Evolutionary conservation across 2,113 vertebrate genomes (phyloP).

Genomic region (Bujurquina vittata): DNA sequence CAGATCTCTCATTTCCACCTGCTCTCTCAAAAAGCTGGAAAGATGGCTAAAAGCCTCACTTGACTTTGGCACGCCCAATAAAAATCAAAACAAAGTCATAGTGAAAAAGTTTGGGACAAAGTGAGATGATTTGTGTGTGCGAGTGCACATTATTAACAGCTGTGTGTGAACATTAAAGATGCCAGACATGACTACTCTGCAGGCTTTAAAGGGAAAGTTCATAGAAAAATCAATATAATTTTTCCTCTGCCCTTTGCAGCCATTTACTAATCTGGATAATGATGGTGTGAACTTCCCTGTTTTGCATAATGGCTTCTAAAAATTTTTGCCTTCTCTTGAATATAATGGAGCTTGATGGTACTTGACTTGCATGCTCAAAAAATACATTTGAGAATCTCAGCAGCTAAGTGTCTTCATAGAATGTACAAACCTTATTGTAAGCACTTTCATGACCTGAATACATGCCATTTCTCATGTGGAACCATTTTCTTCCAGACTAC

Average conservation of each 20-base stretch:
- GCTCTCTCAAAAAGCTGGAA: constrained; percentile 21
- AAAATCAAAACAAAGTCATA: constrained; percentile 16
- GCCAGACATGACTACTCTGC: background rate
- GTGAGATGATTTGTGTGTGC: background rate
- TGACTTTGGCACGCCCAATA: background rate
- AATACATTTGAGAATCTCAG: background rate
- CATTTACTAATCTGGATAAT: background rate
- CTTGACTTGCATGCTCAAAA: background rate
- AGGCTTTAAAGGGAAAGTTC: background rate
- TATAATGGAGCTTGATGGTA: background rate
- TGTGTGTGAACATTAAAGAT: background rate
- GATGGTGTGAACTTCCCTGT: background rate
- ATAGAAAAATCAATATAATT: background rate
- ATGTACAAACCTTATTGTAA: background rate
- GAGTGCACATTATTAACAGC: constrained; percentile 8
- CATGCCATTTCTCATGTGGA: background rate
- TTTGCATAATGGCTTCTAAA: background rate
- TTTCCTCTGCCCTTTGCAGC: background rate
- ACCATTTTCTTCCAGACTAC: background rate
- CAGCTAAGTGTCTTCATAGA: background rate
- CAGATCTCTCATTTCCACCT: constrained; percentile 24
- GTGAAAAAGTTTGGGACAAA: constrained; percentile 28
- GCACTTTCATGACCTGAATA: background rate
- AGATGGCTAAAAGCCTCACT: constrained; percentile 27
- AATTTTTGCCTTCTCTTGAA: background rate